Evolutionary conservation across 2,113 vertebrate genomes (phyloP).

Genomic region (Marmota flaviventris): DNA sequence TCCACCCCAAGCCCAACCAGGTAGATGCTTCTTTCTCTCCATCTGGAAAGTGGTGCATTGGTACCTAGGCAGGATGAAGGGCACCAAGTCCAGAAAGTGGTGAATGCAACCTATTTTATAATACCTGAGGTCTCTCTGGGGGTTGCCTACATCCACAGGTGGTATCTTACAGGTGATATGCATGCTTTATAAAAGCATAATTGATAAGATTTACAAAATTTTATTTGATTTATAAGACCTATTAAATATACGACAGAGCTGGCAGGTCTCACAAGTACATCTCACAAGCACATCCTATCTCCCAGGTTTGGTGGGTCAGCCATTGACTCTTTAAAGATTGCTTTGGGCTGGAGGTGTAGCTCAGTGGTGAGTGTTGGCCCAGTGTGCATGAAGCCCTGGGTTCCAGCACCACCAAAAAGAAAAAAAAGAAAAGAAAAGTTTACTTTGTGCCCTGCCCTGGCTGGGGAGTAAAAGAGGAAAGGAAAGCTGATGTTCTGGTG

Average conservation of each 20-base stretch:
- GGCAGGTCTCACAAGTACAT: not conserved
- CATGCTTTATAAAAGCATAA: slow-evolving; percentile 65
- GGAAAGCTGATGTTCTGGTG: not conserved
- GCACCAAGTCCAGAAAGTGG: fast-evolving
- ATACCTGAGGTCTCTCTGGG: not conserved
- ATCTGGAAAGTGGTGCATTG: not conserved
- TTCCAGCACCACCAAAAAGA: not conserved
- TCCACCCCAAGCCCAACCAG: not conserved
- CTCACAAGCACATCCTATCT: not conserved
- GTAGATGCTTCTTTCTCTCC: not conserved
- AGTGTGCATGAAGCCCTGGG: not conserved
- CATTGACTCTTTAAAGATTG: not conserved
- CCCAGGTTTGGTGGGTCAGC: not conserved
- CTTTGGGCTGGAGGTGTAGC: not conserved
- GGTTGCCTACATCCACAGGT: slow-evolving; percentile 5
- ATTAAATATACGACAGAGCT: slow-evolving; percentile 50
- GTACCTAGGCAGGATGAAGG: not conserved
- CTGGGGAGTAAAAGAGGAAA: not conserved
- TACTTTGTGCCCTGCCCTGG: not conserved
- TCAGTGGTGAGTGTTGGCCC: not conserved
- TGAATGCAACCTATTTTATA: not conserved
- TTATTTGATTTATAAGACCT: slow-evolving; percentile 60
- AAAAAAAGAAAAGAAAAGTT: not conserved
- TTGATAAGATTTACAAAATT: slow-evolving; percentile 68
- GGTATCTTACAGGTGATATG: slow-evolving; percentile 53